These are phyloP conservation scores for Campoletis raptor DNA, from an alignment of 2,888 invertebrate species.

Conservation along the genomic window DNA sequence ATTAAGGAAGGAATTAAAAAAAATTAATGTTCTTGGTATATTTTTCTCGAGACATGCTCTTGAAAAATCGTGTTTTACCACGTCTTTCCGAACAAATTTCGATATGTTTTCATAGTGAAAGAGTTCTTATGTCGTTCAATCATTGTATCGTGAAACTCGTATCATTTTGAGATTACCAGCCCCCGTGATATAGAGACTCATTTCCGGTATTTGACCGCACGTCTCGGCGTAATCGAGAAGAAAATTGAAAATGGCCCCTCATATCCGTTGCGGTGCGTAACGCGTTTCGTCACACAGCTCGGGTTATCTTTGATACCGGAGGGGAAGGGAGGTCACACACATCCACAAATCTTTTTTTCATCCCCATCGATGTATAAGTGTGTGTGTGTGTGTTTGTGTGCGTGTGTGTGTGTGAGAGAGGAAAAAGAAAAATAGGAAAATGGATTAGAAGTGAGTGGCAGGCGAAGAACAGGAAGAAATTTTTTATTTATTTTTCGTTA, in stretches of 20 bases:
- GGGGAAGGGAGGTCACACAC: constrained; percentile 30
- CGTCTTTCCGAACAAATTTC: background rate
- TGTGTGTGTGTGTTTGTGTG: constrained; percentile 5
- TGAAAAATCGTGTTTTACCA: background rate
- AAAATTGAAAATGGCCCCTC: constrained; percentile 71
- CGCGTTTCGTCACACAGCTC: constrained; percentile 52
- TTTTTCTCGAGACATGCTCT: background rate
- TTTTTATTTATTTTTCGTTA: constrained; percentile 4
- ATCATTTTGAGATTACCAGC: constrained; percentile 41
- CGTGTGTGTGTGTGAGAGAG: background rate
- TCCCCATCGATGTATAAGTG: background rate
- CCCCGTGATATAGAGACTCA: constrained; percentile 18
- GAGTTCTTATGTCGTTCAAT: constrained; percentile 12
- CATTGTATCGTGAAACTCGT: constrained; percentile 13
- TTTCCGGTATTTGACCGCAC: constrained; percentile 70
- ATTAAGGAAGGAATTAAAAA: background rate
- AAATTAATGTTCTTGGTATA: background rate
- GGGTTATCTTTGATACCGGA: constrained; percentile 48
- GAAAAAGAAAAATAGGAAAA: constrained; percentile 35
- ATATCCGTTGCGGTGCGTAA: constrained; percentile 61
- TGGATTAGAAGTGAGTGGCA: constrained; percentile 39
- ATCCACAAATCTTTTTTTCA: background rate
- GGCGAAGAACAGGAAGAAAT: constrained; percentile 37
- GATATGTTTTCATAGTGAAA: background rate
- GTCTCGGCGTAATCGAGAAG: constrained; percentile 71